These are phyloP conservation scores for Lasiommata megera DNA, from an alignment of 2,888 invertebrate species.

Conservation along the genomic window DNA sequence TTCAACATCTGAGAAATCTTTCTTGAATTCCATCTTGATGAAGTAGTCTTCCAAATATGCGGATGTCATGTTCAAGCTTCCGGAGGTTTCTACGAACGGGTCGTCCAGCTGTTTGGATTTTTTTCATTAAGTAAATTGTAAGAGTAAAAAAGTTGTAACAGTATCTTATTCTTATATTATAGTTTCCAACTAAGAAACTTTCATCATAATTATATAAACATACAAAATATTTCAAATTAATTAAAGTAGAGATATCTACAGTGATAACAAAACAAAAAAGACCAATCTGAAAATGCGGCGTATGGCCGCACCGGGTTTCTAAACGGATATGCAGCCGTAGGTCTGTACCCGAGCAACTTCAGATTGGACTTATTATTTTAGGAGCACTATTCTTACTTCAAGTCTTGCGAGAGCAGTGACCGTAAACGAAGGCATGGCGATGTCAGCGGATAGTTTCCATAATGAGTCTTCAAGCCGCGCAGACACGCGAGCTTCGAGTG, in stretches of 20 bases:
- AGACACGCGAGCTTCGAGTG: constrained; percentile 54
- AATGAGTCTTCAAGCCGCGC: constrained; percentile 65
- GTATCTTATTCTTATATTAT: no score
- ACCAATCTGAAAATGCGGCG: no score
- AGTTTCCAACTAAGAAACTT: no score
- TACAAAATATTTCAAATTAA: no score
- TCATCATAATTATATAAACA: no score
- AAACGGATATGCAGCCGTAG: no score
- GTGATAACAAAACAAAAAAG: no score
- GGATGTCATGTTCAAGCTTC: constrained; percentile 83
- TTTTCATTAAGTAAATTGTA: not conserved
- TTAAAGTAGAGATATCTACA: no score
- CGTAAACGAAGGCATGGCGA: constrained; percentile 69
- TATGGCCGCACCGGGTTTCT: no score
- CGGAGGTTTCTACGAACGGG: constrained; percentile 82
- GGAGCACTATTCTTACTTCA: constrained; percentile 47
- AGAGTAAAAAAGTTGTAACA: no score
- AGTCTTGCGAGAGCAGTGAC: constrained; percentile 65
- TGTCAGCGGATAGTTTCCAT: constrained; percentile 69
- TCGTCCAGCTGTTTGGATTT: constrained; percentile 77
- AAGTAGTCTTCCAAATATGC: constrained; percentile 84
- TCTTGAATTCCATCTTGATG: constrained; percentile 84
- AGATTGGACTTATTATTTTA: not conserved
- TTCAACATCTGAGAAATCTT: constrained; percentile 84
- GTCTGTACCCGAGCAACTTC: no score